Evolutionary conservation across 2,888 invertebrate genomes (phyloP), one percentile per base, ranked within the genome.

Genomic region (Octonoba sinensis): DNA sequence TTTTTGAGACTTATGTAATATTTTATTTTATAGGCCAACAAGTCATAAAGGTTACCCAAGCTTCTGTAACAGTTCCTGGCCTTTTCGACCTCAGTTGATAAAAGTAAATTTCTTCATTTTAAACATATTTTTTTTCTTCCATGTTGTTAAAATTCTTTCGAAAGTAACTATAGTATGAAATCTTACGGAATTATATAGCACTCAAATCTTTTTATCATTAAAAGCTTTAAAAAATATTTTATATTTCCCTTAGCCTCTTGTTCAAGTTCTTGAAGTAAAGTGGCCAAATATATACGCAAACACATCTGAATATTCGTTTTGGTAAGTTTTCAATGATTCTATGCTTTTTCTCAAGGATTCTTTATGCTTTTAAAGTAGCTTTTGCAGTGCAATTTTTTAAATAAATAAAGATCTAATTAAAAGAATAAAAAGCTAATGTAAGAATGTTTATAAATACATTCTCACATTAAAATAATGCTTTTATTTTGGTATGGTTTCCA

Each of bases 271-370:
- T 16, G 79, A 79, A 62, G 60, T 60, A 20, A 73, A 79, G 56
- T 79, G 79, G 79, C 79, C 79, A 1, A 79, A 79, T 56, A 79
- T 79, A 18, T 73, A 73, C 67, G 79, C 79, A 46, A 36, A 73
- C 60, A 46, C 79, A 36, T 36, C 79, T 18, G 73, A 79, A 73
- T 67, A 16, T 36, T 36, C 51, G 13, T 79, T 79, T 62, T 79
- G 79, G 79, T 79, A 18, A 22, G 56, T 69, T 22, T 44, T 44
- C 27, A 27, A 49, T 56, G 44, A 22, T 22, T 57, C 16, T n/a
- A 18, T 20, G 20, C 49, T 47, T 47, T 66, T 20, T 47, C 22
- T 46, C 11, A n/a, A n/a, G n/a, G n/a, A n/a, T n/a, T n/a, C n/a
- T n/a, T n/a, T n/a, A n/a, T n/a, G n/a, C n/a, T n/a, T n/a, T n/a